Conservation (phyloP, 2,113 vertebrate genomes). For the Syngnathoides biaculeatus region DNA sequence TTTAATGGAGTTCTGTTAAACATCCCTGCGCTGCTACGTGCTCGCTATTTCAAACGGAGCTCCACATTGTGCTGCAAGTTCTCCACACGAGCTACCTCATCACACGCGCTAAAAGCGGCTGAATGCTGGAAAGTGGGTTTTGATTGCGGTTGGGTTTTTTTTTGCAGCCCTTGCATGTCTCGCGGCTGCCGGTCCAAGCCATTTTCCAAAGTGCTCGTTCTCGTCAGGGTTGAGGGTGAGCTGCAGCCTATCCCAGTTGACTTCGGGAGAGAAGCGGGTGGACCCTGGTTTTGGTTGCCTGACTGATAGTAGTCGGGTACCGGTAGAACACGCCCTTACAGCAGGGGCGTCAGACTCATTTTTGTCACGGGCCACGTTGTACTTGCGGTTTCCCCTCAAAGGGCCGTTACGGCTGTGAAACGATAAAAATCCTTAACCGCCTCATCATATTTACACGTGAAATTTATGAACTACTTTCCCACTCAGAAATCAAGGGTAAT, state of each 20-base stretch:
- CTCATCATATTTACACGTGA: too few species aligned
- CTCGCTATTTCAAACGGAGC: slow-evolving; percentile 19
- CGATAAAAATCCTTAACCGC: too few species aligned
- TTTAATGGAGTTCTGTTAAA: slow-evolving; percentile 37
- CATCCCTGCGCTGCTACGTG: slow-evolving; percentile 25
- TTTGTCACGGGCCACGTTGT: too few species aligned
- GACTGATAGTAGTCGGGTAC: too few species aligned
- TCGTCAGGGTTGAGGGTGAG: neutral
- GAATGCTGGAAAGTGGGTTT: neutral
- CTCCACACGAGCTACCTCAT: neutral
- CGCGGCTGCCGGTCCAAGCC: neutral
- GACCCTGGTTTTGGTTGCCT: too few species aligned
- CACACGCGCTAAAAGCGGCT: neutral
- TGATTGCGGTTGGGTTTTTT: neutral
- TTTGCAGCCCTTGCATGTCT: neutral
- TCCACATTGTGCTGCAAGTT: neutral
- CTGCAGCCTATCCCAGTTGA: neutral
- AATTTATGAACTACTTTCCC: too few species aligned
- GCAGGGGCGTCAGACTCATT: too few species aligned
- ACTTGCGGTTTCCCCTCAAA: too few species aligned
- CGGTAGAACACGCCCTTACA: too few species aligned
- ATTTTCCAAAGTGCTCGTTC: neutral
- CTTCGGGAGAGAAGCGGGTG: too few species aligned
- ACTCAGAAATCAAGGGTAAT: too few species aligned
- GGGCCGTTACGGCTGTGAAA: too few species aligned